Percentiles rank a stretch among this genome's conserved stretches.
phyloP scores from a whole-genome alignment of 2,113 vertebrate genomes.

The Toxostoma redivivum region DNA sequence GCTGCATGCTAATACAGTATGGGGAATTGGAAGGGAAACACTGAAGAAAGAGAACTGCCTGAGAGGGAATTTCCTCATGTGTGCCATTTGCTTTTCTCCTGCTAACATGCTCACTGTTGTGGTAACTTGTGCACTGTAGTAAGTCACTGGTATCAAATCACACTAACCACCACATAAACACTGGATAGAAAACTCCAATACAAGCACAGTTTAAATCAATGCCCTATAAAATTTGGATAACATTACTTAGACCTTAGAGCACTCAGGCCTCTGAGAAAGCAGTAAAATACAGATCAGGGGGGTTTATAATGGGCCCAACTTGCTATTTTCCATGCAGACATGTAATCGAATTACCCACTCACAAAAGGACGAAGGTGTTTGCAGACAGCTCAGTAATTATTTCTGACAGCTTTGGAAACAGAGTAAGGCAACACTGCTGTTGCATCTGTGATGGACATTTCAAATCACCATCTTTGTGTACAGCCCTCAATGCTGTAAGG shows the following conservation, averaged over 20 bases:
- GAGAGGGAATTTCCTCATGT: background rate
- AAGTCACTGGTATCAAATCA: background rate
- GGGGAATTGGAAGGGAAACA: background rate
- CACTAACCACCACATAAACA: background rate
- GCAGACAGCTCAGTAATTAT: background rate
- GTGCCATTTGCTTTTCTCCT: background rate
- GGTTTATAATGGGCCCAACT: background rate
- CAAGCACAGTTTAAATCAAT: background rate
- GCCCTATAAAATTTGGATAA: background rate
- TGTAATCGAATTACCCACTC: conserved; percentile 18
- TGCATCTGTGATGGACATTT: background rate
- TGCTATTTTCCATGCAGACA: background rate
- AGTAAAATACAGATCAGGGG: background rate
- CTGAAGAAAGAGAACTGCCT: background rate
- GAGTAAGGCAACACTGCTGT: background rate
- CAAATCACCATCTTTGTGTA: background rate
- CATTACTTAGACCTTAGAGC: background rate
- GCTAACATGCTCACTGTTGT: background rate
- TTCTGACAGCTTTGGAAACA: background rate
- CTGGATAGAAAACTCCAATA: background rate
- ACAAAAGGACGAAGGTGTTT: background rate
- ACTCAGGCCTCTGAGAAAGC: background rate
- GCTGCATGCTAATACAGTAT: background rate
- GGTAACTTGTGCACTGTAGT: background rate
- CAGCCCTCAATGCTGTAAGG: background rate